Conservation (phyloP, 2,888 invertebrate genomes). For the Melieria omissa region DNA sequence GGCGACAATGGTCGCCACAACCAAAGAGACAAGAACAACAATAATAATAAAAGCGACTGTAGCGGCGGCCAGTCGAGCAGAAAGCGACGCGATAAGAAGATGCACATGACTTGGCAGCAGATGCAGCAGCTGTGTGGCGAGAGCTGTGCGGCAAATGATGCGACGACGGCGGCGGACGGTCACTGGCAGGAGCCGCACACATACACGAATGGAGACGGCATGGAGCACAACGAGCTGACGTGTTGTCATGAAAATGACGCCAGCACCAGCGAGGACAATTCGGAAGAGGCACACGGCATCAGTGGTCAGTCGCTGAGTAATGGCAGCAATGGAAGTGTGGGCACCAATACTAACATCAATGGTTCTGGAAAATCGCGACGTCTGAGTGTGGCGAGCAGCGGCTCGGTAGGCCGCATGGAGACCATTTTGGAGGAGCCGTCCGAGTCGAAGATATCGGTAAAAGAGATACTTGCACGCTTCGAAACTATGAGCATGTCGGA, state of each 20-base stretch:
- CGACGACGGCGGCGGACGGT: too few relatives aligned
- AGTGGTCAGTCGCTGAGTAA: background rate
- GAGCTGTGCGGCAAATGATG: too few relatives aligned
- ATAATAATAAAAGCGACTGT: slow-evolving; percentile 41
- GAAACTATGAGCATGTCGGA: slow-evolving; percentile 72
- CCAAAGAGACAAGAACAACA: slow-evolving; percentile 16
- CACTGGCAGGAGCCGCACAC: too few relatives aligned
- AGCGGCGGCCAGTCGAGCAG: background rate
- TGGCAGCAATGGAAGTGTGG: background rate
- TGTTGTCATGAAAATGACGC: background rate
- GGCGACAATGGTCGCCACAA: slow-evolving; percentile 9
- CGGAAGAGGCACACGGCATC: background rate
- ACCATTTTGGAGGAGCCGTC: slow-evolving; percentile 82
- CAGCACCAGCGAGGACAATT: slow-evolving; percentile 19
- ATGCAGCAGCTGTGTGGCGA: too few relatives aligned
- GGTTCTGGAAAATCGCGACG: slow-evolving; percentile 56
- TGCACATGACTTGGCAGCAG: too few relatives aligned
- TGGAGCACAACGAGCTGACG: too few relatives aligned
- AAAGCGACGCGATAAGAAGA: too few relatives aligned
- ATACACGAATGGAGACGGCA: too few relatives aligned
- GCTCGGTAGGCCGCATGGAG: slow-evolving; percentile 79
- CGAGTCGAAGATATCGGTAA: slow-evolving; percentile 85
- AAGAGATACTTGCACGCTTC: slow-evolving; percentile 84
- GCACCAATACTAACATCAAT: slow-evolving; percentile 17
- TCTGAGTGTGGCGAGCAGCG: slow-evolving; percentile 65